A percentile compares a stretch with the other conserved stretches of the same genome.
These are phyloP conservation scores for Notodromas monacha DNA, from an alignment of 2,888 invertebrate genomes.

Conservation along the genomic window DNA sequence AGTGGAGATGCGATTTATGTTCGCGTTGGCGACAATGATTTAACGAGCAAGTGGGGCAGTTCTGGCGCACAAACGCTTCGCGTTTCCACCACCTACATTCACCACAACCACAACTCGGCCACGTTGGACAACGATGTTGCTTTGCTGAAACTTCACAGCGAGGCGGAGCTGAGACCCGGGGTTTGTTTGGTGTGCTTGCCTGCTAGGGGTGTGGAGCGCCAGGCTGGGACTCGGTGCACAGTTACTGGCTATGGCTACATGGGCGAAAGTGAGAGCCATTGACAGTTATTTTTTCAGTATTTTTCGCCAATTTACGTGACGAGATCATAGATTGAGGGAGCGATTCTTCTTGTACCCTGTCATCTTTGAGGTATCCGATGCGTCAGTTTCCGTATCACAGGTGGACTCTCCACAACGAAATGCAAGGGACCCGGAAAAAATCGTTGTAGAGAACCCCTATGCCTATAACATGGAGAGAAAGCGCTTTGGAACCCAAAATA, in stretches of 20 bases:
- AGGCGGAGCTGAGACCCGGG: slow-evolving; percentile 55
- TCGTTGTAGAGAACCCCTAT: too few relatives aligned
- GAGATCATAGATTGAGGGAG: too few relatives aligned
- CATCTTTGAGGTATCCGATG: too few relatives aligned
- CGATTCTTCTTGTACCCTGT: too few relatives aligned
- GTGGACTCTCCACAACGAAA: too few relatives aligned
- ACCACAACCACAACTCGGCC: slow-evolving; percentile 79
- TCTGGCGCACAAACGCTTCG: slow-evolving; percentile 63
- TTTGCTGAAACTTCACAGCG: slow-evolving; percentile 50
- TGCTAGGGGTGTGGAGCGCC: slow-evolving; percentile 48
- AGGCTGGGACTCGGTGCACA: slow-evolving; percentile 53
- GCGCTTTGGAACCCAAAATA: too few relatives aligned
- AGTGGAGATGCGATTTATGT: slow-evolving; percentile 76
- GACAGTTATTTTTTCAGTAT: too few relatives aligned
- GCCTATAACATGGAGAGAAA: too few relatives aligned
- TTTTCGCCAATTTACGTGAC: too few relatives aligned
- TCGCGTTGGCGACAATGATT: slow-evolving; percentile 62
- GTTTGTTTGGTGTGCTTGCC: slow-evolving; percentile 56
- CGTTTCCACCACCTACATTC: slow-evolving; percentile 71
- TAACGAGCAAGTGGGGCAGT: slow-evolving; percentile 60
- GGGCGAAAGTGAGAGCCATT: slow-evolving; percentile 45
- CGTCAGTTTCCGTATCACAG: too few relatives aligned
- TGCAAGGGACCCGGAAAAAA: too few relatives aligned
- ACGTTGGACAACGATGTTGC: slow-evolving; percentile 81
- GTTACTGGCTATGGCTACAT: slow-evolving; percentile 67